Percentiles rank a stretch among this genome's conserved stretches.
These are phyloP conservation scores for Pelosia muscerda DNA, from an alignment of 2,888 invertebrate genomes.

Conservation along the genomic window DNA sequence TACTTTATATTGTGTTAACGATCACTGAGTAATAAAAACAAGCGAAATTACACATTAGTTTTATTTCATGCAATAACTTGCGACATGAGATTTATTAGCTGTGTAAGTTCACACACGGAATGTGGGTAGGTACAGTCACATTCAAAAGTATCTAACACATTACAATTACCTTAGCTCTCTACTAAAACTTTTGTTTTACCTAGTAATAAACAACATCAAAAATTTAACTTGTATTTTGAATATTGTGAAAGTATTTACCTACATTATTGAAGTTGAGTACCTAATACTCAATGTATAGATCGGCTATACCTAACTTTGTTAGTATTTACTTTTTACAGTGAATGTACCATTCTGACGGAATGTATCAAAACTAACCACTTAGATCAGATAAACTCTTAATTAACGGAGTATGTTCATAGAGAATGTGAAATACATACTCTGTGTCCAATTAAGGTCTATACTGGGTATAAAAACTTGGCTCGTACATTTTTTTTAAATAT, in stretches of 20 bases:
- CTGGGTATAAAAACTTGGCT: conserved; percentile 56
- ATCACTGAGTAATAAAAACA: conserved; percentile 79
- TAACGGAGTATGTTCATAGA: conserved; percentile 62
- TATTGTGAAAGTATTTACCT: background rate
- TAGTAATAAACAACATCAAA: background rate
- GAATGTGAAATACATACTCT: conserved; percentile 66
- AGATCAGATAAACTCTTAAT: conserved; percentile 64
- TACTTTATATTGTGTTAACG: conserved; percentile 80
- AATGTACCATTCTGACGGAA: background rate
- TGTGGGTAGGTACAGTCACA: background rate
- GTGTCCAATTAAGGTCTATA: conserved; percentile 65
- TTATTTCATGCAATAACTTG: conserved; percentile 49
- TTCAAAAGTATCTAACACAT: background rate
- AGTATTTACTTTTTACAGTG: background rate
- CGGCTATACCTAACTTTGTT: background rate
- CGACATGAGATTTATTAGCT: conserved; percentile 34
- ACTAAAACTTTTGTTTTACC: too few species aligned
- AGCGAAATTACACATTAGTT: conserved; percentile 60
- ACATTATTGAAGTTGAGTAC: too few species aligned
- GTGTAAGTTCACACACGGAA: conserved; percentile 25
- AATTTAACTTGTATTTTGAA: background rate
- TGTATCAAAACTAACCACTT: conserved; percentile 28
- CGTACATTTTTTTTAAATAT: conserved; percentile 30
- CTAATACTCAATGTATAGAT: too few species aligned
- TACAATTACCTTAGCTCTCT: background rate